Evolutionary conservation across 2,113 vertebrate species (phyloP).

Genomic region (Notarius quadriscutis): DNA sequence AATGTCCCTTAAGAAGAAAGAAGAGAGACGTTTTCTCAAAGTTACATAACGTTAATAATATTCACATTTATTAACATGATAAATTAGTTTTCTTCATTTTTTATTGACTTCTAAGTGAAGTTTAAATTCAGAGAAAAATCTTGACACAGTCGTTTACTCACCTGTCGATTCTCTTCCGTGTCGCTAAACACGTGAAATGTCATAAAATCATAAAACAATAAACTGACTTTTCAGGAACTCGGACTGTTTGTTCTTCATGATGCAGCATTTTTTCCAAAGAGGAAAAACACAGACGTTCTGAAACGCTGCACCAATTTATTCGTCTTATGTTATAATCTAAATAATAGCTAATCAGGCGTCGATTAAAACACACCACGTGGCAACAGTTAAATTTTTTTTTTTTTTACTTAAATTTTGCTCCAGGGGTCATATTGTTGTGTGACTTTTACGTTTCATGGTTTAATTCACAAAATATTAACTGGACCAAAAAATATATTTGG

Average conservation of each 20-base stretch:
- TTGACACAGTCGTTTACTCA: background rate
- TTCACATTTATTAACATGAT: background rate
- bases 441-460: background rate
- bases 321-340: background rate
- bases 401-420: background rate
- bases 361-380: background rate
- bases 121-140: background rate
- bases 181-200: background rate
- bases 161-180: background rate
- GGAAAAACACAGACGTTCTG: background rate
- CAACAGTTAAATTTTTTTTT: background rate
- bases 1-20: background rate
- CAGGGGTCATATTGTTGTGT: too few species aligned
- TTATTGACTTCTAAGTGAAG: too few species aligned
- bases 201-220: background rate
- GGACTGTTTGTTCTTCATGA: background rate
- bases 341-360: background rate
- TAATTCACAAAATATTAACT: too few species aligned
- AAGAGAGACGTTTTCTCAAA: too few species aligned
- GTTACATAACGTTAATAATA: background rate
- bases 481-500: background rate
- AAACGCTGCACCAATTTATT: background rate
- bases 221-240: background rate
- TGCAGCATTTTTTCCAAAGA: background rate
- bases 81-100: background rate